Evolutionary conservation across 2,113 vertebrate genomes (phyloP), one percentile per base, ranked within the genome.

Genomic region (Coptodon bakossiorum): DNA sequence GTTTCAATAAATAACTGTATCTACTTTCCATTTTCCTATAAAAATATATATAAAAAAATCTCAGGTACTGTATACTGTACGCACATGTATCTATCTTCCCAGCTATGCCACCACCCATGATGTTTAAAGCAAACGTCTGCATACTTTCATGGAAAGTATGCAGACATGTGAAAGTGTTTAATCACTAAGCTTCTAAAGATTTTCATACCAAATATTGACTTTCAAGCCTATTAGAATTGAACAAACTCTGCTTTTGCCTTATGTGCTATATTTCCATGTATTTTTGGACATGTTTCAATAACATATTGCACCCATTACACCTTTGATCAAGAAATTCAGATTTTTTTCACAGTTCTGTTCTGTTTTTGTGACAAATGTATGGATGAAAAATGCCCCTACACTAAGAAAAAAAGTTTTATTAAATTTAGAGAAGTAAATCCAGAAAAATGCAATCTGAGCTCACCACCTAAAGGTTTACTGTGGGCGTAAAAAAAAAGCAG

Each of bases 161-260:
- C 88, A 93, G 87, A 90, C 92, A 94, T 91, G 95, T 92, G 94
- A 94, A 93, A 94, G 92, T 88, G 91, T 94, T 94, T 94, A 93
- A 94, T 88, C 81, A 11, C 84, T 94, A 94, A 94, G 87, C 93
- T 91, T 68, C 84, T 83, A 68, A 68, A 40, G 36, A 22, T 68
- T 40, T 40, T 71, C n/a, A 24, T 40, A 24, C 66, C 66, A 66
- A 66, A 71, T 43, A 24, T 71, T 43, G 36, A 71, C 66, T 16
- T 71, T 71, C 5, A 71, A 71, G n/a, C 36, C n/a, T 22, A 71
- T 43, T 43, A 43, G 66, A 71, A 43, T 43, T 43, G n/a, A 71
- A 24, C 38, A 71, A 45, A 43, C 66, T 43, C 38, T 71, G 66
- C 13, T 71, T 71, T 71, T 71, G 66, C 13, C 38, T 24, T 43